A percentile compares a stretch with the other conserved stretches of the same genome.
These are phyloP conservation scores for Sebastiscus tertius DNA, from an alignment of 2,797 vertebrate genomes.

Conservation along the genomic window DNA sequence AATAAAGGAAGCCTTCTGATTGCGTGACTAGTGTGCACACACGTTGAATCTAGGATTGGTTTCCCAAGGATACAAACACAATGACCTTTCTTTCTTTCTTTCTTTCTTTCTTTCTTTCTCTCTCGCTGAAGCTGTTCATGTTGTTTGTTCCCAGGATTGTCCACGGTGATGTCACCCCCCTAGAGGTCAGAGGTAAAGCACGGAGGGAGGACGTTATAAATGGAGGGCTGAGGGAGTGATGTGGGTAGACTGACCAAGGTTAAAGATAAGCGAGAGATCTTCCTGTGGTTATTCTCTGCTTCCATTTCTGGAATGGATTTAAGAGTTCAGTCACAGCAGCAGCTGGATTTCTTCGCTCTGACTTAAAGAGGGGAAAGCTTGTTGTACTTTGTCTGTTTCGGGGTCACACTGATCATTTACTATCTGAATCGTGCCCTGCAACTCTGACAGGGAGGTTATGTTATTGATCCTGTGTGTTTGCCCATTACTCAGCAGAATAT, in stretches of 20 bases:
- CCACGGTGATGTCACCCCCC: not conserved
- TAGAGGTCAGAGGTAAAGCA: constrained; percentile 4
- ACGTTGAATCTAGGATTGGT: not conserved
- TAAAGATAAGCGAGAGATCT: constrained; percentile 26
- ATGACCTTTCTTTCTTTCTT: not conserved
- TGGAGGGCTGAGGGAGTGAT: not conserved
- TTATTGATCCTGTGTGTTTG: not conserved
- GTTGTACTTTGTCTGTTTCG: not conserved
- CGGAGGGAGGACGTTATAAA: not conserved
- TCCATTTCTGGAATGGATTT: not conserved
- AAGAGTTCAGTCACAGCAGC: not conserved
- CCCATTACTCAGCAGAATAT: not conserved
- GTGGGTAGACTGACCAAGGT: constrained; percentile 22
- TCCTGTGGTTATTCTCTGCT: constrained; percentile 7
- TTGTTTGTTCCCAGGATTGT: not conserved
- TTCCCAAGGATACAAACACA: not conserved
- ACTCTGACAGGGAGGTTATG: not conserved
- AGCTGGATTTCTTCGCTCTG: not conserved
- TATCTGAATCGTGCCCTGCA: not conserved
- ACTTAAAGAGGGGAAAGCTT: not conserved
- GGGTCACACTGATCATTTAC: not conserved
- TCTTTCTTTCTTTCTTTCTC: no score
- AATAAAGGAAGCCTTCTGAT: no score
- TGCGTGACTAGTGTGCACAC: not conserved
- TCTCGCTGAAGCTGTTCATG: not conserved